Conservation (phyloP, 2,888 invertebrate species). For the Poecilus cupreus region DNA sequence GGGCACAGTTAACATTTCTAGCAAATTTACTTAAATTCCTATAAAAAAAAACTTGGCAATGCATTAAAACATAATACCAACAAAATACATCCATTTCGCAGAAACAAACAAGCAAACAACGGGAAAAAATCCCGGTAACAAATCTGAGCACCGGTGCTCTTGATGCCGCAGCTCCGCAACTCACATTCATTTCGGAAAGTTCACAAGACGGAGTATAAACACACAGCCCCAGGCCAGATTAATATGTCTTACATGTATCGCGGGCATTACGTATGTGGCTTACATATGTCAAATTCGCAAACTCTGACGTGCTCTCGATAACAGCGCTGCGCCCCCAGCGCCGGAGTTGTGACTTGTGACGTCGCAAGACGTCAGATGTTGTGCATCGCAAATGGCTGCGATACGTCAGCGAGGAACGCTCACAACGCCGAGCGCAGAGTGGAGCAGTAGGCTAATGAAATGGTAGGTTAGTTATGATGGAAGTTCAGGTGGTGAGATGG, state of each 20-base stretch:
- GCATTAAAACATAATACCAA: too few species aligned
- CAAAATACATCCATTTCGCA: too few species aligned
- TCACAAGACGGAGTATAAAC: background rate
- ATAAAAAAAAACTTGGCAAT: too few species aligned
- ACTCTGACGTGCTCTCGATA: constrained; percentile 2
- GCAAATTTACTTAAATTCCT: too few species aligned
- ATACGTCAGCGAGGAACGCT: background rate
- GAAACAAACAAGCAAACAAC: too few species aligned
- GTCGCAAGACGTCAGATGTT: constrained; percentile 24
- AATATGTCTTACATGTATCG: constrained; percentile 51
- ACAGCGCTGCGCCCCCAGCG: background rate
- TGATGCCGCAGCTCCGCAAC: too few species aligned
- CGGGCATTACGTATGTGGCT: constrained; percentile 37
- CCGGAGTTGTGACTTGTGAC: background rate
- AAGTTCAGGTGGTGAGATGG: background rate
- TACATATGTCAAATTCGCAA: constrained; percentile 48
- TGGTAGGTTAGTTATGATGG: background rate
- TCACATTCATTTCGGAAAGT: background rate
- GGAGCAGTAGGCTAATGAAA: background rate
- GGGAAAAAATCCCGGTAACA: too few species aligned
- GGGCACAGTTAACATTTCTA: too few species aligned
- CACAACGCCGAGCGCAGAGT: too few species aligned
- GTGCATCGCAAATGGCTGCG: constrained; percentile 14
- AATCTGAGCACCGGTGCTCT: too few species aligned
- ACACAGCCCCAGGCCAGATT: constrained; percentile 26